Base-by-base conservation (phyloP, 2,797 vertebrate genomes). In the Selene dorsalis region DNA sequence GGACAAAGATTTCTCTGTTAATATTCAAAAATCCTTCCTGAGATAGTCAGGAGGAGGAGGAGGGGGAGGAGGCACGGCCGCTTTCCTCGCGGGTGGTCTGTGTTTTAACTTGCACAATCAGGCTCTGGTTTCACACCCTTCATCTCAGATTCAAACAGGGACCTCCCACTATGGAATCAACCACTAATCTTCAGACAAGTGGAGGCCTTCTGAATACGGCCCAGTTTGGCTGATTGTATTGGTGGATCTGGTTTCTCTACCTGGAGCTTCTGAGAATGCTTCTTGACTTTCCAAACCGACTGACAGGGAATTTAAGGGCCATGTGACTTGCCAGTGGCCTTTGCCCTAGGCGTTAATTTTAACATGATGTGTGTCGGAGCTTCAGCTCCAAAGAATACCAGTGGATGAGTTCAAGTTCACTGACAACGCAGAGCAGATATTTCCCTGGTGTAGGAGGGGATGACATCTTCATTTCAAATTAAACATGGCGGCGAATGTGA, bases 111-210 rank as follows among this genome's bases (percentile, higher is more conserved):
- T 59, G 59, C 82, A 85, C 87, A 91, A 84, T 91, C 88, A 91
- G 81, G 77, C 87, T 94, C 88, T 79, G 64, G 91, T 93, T 93
- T 93, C 90, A 88, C 87, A 89, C 89, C 79, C 85, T 91, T 89
- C 87, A 85, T 92, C 87, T 90, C 84, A 56, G 77, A 84, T 92
- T 91, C 69, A 85, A 84, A 83, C 79, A 30, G 32, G 91, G 91
- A 93, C 91, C 90, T 91, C 93, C 88, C 91, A 87, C 85, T 69
- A 43, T 80, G 80, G 76, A 91, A 84, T 87, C 84, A 87, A 57
- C 82, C 63, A 47, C 88, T 89, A 88, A 90, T 91, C 88, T 89
- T 80, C 57, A 82, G 77, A 80, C 69, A 86, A 90, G 83, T 73
- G 56, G 66, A 79, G 74, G 66, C 84, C 69, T 60, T 86, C 69